These are phyloP conservation scores for Cassiopea andromeda DNA, from an alignment of 30 jellyfish, hydroid and myxozoan genomes.

Conservation along the genomic window DNA sequence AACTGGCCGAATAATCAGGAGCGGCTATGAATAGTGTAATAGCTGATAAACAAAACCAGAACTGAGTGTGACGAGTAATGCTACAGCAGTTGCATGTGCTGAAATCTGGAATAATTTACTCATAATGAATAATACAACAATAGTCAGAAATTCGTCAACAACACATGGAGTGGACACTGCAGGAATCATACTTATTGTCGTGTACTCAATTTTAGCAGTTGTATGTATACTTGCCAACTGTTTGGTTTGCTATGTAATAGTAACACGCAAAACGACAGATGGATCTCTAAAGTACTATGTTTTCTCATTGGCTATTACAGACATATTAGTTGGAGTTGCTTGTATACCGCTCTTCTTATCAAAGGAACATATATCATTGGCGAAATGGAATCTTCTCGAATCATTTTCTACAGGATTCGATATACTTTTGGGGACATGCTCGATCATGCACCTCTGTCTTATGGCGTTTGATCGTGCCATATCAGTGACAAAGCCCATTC, in stretches of 20 bases:
- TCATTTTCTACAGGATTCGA: conserved; percentile 4
- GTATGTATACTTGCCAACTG: not conserved
- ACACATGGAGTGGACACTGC: not conserved
- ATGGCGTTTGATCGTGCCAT: conserved; percentile 1
- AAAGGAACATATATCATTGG: not conserved
- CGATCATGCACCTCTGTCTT: conserved; percentile 6
- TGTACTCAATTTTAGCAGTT: not conserved
- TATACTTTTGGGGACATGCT: not conserved
- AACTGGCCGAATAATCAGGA: not conserved
- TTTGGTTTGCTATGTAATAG: conserved; percentile 1
- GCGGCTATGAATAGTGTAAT: too few species aligned
- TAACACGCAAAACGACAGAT: not conserved
- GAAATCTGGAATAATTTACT: not conserved
- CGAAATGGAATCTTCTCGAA: not conserved
- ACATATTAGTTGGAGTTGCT: conserved; percentile 3
- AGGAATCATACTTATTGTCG: not conserved
- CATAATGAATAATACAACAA: not conserved
- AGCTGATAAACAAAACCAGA: too few species aligned
- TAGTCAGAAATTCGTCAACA: not conserved
- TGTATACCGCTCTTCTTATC: not conserved
- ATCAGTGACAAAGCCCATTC: conserved; percentile 7
- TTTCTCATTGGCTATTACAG: conserved; percentile 5
- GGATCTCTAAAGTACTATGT: conserved; percentile 6
- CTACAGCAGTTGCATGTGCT: too few species aligned
- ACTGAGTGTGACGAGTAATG: too few species aligned